Conservation (phyloP, 2,113 vertebrate species). For the Cettia cetti region DNA sequence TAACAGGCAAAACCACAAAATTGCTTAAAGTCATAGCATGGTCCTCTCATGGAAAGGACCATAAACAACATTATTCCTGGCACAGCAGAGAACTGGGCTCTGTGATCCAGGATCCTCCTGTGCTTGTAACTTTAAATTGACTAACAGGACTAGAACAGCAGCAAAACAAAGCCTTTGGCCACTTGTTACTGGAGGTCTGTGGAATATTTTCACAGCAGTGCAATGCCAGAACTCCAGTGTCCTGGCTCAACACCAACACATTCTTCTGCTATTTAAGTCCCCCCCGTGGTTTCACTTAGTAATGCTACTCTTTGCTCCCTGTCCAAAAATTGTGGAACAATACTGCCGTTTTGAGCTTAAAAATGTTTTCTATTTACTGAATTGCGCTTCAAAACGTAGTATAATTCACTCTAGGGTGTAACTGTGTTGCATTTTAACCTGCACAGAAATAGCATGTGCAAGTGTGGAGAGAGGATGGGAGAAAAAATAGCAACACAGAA, state of each 20-base stretch:
- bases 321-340: conserved; percentile 3
- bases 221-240: conserved; percentile 52
- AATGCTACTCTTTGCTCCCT: conserved; percentile 25
- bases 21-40: background rate
- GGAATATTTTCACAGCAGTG: background rate
- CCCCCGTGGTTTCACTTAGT: conserved; percentile 36
- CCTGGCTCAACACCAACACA: conserved; percentile 54
- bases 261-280: conserved; percentile 51
- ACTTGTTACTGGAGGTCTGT: conserved; percentile 20
- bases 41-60: background rate
- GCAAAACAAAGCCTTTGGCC: conserved; percentile 30
- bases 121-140: background rate
- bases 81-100: background rate
- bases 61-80: background rate
- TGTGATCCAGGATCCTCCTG: background rate
- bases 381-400: conserved; percentile 19
- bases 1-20: background rate
- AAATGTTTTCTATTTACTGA: conserved; percentile 44
- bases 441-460: conserved; percentile 28
- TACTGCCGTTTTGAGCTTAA: background rate
- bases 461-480: conserved; percentile 9
- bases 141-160: background rate
- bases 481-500: conserved; percentile 42
- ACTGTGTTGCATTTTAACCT: conserved; percentile 35
- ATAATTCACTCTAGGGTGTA: conserved; percentile 37